phyloP scores from a whole-genome alignment of 2,113 vertebrate genomes.

The Corythaeola cristata region DNA sequence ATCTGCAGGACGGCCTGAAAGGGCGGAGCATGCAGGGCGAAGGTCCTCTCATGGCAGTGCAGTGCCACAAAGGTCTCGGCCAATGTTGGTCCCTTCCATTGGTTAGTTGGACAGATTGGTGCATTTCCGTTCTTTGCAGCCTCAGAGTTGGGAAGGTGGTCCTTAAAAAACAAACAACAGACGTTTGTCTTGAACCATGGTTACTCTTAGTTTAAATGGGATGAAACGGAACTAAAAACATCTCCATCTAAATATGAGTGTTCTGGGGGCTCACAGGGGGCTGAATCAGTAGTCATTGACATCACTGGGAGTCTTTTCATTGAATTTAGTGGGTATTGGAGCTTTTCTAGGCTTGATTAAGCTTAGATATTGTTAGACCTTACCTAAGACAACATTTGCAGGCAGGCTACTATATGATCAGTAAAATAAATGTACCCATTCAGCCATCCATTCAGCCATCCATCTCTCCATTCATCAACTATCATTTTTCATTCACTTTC shows the following conservation, averaged over 20 bases:
- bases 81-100: constrained; percentile 85
- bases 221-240: not conserved
- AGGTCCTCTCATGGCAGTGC: constrained; percentile 80
- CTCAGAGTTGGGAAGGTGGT: not conserved
- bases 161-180: not conserved
- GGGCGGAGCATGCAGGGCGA: constrained; percentile 82
- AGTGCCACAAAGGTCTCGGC: constrained; percentile 81
- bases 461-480: not conserved
- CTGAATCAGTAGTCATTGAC: not conserved
- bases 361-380: not conserved
- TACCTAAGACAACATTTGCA: not conserved
- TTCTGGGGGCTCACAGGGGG: not conserved
- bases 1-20: constrained; percentile 81
- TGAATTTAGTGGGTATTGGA: not conserved
- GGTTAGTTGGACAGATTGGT: constrained; percentile 84
- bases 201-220: not conserved
- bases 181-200: not conserved
- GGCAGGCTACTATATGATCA: not conserved
- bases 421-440: not conserved
- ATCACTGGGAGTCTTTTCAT: not conserved
- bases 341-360: not conserved
- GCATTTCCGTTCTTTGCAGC: not conserved
- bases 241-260: not conserved
- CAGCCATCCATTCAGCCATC: not conserved
- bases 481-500: not conserved